Evolutionary conservation across 2,113 vertebrate species (phyloP), one percentile per base, ranked within the genome.

Genomic region (Tetrao urogallus): DNA sequence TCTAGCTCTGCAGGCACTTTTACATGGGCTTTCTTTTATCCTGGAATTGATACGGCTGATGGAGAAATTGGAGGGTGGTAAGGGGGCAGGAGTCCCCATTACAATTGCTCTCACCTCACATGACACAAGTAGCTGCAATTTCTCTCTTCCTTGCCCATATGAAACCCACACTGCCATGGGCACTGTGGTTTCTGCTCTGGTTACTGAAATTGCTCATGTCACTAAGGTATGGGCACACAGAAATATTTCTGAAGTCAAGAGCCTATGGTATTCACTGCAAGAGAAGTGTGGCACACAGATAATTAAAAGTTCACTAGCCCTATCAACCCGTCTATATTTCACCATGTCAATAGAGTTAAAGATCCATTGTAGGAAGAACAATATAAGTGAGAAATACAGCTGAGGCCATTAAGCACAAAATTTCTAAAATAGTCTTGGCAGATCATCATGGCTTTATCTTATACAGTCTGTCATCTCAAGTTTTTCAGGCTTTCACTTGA

Each of bases 401-500:
- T 65, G 76, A 84, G n/a, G n/a, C 8, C 20, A 95, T 95, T 90
- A 96, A 90, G 82, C 56, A 90, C 76, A 65, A 25, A 43, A 95
- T 81, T 90, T 93, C 87, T 80, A 86, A 93, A 92, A 67, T 1
- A 80, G 73, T 72, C 84, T 90, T 95, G 82, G 88, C 76, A 89
- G 84, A 88, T 86, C 38, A 1, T 87, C 94, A 89, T 65, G 65
- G 58, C 38, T 94, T 96, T 94, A 92, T 94, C 66, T 86, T 88
- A 66, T 10, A 74, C 56, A 78, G 22, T 89, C 77, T 91, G 74
- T 92, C 93, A 91, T 87, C 61, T 57, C 92, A 96, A 57, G 60
- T 91, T 97, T 88, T 89, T 92, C 91, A 88, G 78, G 75, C 56
- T 93, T 90, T 82, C 75, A 81, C 88, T 86, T 89, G 85, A 95